phyloP scores from a whole-genome alignment of 2,113 vertebrate genomes.

The Noturus placidus region DNA sequence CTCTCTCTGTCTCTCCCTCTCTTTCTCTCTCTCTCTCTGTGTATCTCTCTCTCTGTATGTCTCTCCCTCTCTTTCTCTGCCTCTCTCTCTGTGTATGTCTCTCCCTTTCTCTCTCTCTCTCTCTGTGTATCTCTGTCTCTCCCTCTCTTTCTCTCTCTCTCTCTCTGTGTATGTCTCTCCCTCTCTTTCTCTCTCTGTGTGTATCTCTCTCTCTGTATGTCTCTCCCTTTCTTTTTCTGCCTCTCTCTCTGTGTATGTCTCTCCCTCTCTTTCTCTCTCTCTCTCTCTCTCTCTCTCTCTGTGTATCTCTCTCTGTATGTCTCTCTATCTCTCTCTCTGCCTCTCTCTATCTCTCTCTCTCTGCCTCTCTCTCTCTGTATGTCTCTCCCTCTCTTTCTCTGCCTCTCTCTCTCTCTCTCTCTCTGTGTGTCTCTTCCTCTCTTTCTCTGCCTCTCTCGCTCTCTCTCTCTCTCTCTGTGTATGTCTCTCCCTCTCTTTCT shows the following conservation, averaged over 20 bases:
- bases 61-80: background rate
- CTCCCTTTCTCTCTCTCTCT: background rate
- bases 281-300: background rate
- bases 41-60: background rate
- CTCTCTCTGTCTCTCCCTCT: no score
- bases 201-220: no score
- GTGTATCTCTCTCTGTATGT: background rate
- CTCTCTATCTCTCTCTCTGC: background rate
- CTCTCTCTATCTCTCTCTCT: no score
- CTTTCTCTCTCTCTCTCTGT: no score
- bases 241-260: background rate
- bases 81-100: background rate
- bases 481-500: background rate
- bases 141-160: background rate
- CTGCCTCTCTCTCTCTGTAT: background rate
- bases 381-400: no score
- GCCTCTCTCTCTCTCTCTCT: no score
- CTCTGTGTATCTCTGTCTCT: no score
- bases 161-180: background rate
- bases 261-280: background rate
- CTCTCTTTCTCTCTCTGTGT: background rate
- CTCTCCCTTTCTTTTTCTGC: background rate
- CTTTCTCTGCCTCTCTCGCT: no score
- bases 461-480: no score
- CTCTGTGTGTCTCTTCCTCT: no score